Evolutionary conservation across 2,888 invertebrate genomes (phyloP), one percentile per base, ranked within the genome.

Genomic region (Trachelus iudaicus): DNA sequence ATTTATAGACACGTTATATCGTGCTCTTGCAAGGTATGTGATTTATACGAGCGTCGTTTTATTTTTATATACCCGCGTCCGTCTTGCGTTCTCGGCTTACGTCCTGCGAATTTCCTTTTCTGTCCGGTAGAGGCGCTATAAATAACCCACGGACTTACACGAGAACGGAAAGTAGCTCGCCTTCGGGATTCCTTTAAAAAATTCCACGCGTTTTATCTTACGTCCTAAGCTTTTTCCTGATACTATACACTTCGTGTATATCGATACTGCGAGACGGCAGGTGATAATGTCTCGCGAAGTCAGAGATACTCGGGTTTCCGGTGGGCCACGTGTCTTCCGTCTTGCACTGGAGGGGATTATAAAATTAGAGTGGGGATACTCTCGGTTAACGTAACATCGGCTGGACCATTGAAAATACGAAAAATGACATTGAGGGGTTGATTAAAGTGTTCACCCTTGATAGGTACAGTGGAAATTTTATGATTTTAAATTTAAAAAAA

Each of bases 111-210:
- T 89, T 86, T 85, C 87, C 88, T 88, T 89, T 88, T 86, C 85
- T 82, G 85, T 84, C 75, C 69, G 75, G n/a, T 75, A 73, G 83
- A 83, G 83, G 83, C 80, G 87, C 89, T 90, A 90, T 90, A 90
- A 90, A 90, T 90, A 90, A 86, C 82, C 76, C 69, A 75, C 82
- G 79, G 86, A 87, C 89, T 71, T 89, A 89, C 87, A 89, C 87
- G 88, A 88, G 89, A 90, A 89, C 89, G 89, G 89, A 90, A 89
- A 90, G 90, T 90, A 88, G 90, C 87, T 90, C 88, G 89, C 90
- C 90, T 90, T 90, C 89, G 85, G 85, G 79, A 88, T 89, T 90
- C 89, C 87, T 88, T 87, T 89, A 89, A 88, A 85, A 87, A 89
- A 90, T 90, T 89, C 90, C 71, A 56, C 23, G 40, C 40, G 40